phyloP scores from a whole-genome alignment of 2,888 invertebrate genomes.

The Philonicus albiceps region DNA sequence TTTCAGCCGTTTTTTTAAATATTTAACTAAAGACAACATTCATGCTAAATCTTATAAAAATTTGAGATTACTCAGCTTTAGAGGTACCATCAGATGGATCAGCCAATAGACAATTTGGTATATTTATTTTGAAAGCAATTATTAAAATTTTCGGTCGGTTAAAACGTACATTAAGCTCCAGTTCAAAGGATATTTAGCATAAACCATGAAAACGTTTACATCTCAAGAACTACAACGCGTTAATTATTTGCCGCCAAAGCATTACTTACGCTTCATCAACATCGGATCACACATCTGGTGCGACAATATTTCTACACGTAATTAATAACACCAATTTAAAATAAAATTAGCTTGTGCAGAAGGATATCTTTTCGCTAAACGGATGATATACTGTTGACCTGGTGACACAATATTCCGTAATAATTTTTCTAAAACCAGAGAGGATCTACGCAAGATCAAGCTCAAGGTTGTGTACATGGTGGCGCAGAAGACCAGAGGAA shows the following conservation, averaged over 20 bases:
- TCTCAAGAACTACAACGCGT: background rate
- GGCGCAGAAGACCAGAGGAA: background rate
- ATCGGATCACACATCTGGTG: background rate
- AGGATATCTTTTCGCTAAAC: background rate
- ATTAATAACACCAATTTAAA: background rate
- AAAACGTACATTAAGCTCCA: background rate
- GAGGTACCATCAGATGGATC: too few relatives aligned
- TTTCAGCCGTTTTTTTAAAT: too few relatives aligned
- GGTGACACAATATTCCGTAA: background rate
- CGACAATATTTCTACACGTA: background rate
- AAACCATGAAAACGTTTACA: background rate
- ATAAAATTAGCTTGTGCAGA: background rate
- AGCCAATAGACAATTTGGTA: too few relatives aligned
- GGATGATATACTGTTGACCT: background rate
- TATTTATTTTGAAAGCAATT: background rate
- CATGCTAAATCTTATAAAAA: too few relatives aligned
- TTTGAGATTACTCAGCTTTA: too few relatives aligned
- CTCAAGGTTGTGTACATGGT: background rate
- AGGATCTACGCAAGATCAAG: conserved; percentile 23
- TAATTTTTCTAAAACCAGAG: background rate
- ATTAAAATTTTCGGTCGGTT: background rate
- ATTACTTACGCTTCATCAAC: background rate
- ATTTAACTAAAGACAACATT: too few relatives aligned
- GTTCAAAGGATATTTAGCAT: background rate
- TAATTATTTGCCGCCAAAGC: background rate